Evolutionary conservation across 2,888 invertebrate species (phyloP), one percentile per base, ranked within the genome.

Genomic region (Nymphalis urticae): DNA sequence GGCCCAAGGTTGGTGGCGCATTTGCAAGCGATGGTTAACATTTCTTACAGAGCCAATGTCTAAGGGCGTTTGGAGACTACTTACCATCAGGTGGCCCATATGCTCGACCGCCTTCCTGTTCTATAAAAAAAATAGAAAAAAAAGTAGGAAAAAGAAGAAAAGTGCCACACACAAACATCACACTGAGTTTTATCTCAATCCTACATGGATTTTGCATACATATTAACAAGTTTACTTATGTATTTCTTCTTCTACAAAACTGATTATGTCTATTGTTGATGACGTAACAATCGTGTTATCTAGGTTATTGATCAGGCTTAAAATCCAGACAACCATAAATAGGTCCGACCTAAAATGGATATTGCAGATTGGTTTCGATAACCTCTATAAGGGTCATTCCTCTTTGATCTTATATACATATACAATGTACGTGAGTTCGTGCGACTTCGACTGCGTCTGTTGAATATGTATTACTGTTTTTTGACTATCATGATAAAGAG

Each of bases 241-340:
- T 50, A 17, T n/a, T 1, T 7, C 19, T 50, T n/a, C 17, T 50
- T 8, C n/a, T 6, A n/a, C 6, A 17, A 48, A n/a, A 48, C 8
- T 16, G 17, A n/a, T 50, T 17, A 8, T 1, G 8, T 50, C 19
- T 19, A 50, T 17, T 8, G 19, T 19, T 17, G 17, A 19, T 21
- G 10, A 53, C 48, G 27, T 66, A 47, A 42, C 17, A 53, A 42
- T 42, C 13, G 24, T 8, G 56, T 62, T 56, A 62, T 56, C 56
- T 48, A 48, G 42, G 42, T 36, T 67, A 67, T 67, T 58, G 62
- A 67, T 67, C 66, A 51, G 48, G 19, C 54, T 36, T 62, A 19
- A 56, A 32, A 36, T 58, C 58, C 58, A 58, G 58, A 58, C 58
- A 3, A 17, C 36, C 58, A 42, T 58, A 58, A 58, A 58, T 36